phyloP scores from a whole-genome alignment of 1,140 invertebrate genomes.

The Nylanderia fulva region DNA sequence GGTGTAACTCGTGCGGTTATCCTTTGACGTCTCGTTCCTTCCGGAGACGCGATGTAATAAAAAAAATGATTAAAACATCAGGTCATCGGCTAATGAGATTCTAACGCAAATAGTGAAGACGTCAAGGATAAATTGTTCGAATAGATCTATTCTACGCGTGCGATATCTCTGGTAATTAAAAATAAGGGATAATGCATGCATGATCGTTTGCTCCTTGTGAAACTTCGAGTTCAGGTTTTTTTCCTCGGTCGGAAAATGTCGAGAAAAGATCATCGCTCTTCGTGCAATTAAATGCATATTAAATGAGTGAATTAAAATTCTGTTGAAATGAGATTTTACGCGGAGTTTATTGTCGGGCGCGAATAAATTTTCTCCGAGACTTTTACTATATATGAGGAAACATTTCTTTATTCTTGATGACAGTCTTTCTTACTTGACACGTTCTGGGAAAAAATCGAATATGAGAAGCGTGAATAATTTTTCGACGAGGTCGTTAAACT shows the following conservation, averaged over 20 bases:
- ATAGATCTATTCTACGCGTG: not conserved
- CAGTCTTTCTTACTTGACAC: not conserved
- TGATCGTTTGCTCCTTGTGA: not conserved
- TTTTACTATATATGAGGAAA: not conserved
- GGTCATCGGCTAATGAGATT: slow-evolving; percentile 47
- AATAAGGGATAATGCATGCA: not conserved
- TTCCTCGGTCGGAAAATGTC: not conserved
- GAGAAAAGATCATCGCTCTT: not conserved
- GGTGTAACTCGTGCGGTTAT: not conserved
- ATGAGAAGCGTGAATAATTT: not conserved
- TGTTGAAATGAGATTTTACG: not conserved
- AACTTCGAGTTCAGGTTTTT: not conserved
- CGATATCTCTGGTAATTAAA: not conserved
- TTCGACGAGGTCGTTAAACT: slow-evolving; percentile 39
- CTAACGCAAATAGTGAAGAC: not conserved
- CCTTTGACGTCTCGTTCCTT: not conserved
- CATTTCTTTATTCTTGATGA: too few relatives aligned
- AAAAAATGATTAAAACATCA: slow-evolving; percentile 29
- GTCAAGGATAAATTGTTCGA: not conserved
- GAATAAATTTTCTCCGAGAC: not conserved
- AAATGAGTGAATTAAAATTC: not conserved
- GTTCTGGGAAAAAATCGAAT: not conserved
- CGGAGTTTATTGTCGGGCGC: not conserved
- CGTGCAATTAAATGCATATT: not conserved
- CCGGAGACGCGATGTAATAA: not conserved